These are phyloP conservation scores for Drosophila monieri DNA, from an alignment of 2,888 invertebrate genomes.

Conservation along the genomic window DNA sequence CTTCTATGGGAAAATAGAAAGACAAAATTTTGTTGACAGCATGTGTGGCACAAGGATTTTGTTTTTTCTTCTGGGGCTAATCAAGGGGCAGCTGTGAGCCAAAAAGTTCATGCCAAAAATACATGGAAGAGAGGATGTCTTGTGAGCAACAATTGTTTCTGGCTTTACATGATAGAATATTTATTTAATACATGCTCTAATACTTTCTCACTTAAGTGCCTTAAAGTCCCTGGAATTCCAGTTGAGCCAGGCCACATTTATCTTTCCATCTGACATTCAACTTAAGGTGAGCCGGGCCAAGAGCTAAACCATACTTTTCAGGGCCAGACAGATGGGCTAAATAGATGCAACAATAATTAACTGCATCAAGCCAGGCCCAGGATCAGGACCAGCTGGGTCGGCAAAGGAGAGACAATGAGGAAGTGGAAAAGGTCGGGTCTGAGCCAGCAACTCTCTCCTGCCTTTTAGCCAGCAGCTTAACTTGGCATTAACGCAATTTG, in stretches of 20 bases:
- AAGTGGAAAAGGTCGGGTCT: slow-evolving; percentile 11
- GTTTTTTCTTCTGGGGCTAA: slow-evolving; percentile 49
- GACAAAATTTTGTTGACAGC: slow-evolving; percentile 59
- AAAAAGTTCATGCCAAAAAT: slow-evolving; percentile 5
- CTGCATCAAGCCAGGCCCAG: slow-evolving; percentile 56
- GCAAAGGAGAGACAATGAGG: background rate
- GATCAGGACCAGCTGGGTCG: background rate
- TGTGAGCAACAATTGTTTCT: slow-evolving; percentile 2
- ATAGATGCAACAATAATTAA: slow-evolving; percentile 73
- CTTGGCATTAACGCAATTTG: slow-evolving; percentile 75
- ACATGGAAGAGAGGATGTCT: background rate
- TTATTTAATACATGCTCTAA: background rate
- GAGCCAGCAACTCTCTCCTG: background rate
- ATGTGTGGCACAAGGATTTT: slow-evolving; percentile 59
- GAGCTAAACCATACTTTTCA: slow-evolving; percentile 42
- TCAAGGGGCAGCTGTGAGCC: slow-evolving; percentile 65
- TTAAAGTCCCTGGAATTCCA: background rate
- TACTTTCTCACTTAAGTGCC: background rate
- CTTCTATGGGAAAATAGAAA: slow-evolving; percentile 6
- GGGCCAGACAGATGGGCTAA: slow-evolving; percentile 55
- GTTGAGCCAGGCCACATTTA: background rate
- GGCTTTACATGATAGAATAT: background rate
- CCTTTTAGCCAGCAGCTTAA: slow-evolving; percentile 60
- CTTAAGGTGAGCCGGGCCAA: background rate
- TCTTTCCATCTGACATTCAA: slow-evolving; percentile 7